phyloP scores from a whole-genome alignment of 2,888 invertebrate genomes.

The Nomada fabriciana region DNA sequence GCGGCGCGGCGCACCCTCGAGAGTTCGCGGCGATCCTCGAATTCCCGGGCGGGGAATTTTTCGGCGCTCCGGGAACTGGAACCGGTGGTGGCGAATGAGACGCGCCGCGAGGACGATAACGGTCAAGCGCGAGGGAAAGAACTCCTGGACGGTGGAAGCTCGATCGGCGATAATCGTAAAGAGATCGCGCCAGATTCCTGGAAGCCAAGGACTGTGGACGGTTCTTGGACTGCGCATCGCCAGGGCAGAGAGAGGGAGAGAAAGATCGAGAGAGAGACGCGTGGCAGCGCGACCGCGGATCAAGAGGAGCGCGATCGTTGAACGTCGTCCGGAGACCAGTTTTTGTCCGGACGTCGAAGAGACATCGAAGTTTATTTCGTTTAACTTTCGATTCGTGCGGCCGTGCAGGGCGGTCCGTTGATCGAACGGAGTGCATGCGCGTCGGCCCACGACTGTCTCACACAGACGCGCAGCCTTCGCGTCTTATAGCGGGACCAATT shows the following conservation, averaged over 20 bases:
- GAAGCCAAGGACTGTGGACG: constrained; percentile 29
- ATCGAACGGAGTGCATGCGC: constrained; percentile 33
- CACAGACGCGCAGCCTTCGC: constrained; percentile 65
- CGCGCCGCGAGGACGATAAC: constrained; percentile 16
- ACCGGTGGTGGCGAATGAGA: too few relatives aligned
- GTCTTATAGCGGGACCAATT: constrained; percentile 83
- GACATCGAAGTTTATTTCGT: constrained; percentile 79
- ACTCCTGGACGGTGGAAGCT: constrained; percentile 10
- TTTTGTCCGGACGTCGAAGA: constrained; percentile 75
- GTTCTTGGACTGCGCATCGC: constrained; percentile 48
- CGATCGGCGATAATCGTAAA: constrained; percentile 52
- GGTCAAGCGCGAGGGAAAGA: constrained; percentile 8
- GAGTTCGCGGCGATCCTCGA: constrained; percentile 23
- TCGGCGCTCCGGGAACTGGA: not conserved
- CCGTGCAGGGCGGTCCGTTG: constrained; percentile 70
- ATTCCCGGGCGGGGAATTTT: not conserved
- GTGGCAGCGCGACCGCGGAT: constrained; percentile 50
- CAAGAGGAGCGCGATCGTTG: constrained; percentile 52
- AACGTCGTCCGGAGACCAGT: constrained; percentile 80
- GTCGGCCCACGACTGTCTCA: constrained; percentile 39
- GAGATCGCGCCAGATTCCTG: constrained; percentile 40
- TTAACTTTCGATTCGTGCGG: constrained; percentile 70
- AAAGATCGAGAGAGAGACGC: constrained; percentile 57
- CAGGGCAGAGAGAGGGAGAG: constrained; percentile 50
- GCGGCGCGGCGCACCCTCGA: constrained; percentile 44